Percentiles rank a stretch among this genome's conserved stretches.
Conservation (phyloP, 2,113 vertebrate species). For the Lethenteron reissneri region DNA sequence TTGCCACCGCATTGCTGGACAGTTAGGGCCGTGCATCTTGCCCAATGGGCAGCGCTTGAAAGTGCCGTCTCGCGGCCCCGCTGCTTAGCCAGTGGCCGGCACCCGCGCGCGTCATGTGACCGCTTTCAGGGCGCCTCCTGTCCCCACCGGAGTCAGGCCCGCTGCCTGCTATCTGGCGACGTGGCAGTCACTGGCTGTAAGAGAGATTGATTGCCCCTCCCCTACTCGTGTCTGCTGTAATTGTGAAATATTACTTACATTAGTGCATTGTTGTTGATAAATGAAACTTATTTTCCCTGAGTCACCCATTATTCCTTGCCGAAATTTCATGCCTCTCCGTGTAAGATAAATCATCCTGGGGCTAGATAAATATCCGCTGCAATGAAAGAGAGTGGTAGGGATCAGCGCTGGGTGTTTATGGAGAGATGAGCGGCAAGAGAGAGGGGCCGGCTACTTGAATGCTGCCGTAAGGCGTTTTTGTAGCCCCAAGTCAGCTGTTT, state of each 20-base stretch:
- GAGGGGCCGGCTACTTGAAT: too few relatives aligned
- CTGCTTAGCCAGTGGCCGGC: too few relatives aligned
- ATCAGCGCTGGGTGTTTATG: background rate
- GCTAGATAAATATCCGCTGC: slow-evolving; percentile 3
- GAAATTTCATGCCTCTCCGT: slow-evolving; percentile 6
- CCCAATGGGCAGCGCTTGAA: too few relatives aligned
- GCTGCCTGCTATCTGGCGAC: background rate
- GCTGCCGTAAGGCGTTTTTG: too few relatives aligned
- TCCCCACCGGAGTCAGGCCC: too few relatives aligned
- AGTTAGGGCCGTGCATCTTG: too few relatives aligned
- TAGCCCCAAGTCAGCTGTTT: too few relatives aligned
- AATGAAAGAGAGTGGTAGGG: background rate
- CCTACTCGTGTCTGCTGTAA: slow-evolving; percentile 1
- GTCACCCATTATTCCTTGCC: slow-evolving; percentile 6
- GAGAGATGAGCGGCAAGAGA: too few relatives aligned
- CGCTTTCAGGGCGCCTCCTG: too few relatives aligned
- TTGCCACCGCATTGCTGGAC: too few relatives aligned
- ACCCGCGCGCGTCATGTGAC: too few relatives aligned
- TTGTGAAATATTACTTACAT: slow-evolving; percentile 6
- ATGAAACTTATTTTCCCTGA: slow-evolving; percentile 6
- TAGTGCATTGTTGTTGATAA: slow-evolving; percentile 7
- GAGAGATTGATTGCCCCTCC: slow-evolving; percentile 5
- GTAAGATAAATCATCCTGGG: slow-evolving; percentile 4
- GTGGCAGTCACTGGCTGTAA: slow-evolving; percentile 1
- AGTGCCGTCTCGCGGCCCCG: too few relatives aligned